phyloP scores from a whole-genome alignment of 2,113 vertebrate species.

The Tor tambroides region DNA sequence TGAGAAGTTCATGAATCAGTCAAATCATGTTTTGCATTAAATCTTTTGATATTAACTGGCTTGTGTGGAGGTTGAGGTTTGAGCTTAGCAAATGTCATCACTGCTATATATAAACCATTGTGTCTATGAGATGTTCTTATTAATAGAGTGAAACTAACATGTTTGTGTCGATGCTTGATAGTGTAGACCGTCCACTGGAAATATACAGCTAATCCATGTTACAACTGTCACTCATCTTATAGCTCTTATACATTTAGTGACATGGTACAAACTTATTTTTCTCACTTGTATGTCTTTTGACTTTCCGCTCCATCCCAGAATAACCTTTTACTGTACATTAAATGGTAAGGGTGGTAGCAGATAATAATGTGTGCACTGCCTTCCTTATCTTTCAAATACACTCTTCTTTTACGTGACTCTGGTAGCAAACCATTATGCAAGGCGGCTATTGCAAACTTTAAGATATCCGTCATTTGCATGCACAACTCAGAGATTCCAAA shows the following conservation, averaged over 20 bases:
- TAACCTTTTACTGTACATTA: neutral
- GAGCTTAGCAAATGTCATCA: neutral
- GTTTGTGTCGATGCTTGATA: neutral
- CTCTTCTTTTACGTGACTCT: neutral
- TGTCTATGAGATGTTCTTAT: neutral
- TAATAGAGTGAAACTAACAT: neutral
- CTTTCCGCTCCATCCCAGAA: neutral
- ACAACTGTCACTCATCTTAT: neutral
- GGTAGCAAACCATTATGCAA: neutral
- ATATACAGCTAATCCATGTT: neutral
- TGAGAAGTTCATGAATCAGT: neutral
- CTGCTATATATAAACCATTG: neutral
- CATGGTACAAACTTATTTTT: neutral
- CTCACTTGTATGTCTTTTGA: neutral
- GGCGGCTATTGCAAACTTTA: neutral
- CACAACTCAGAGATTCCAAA: neutral
- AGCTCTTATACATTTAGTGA: neutral
- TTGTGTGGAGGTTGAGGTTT: neutral
- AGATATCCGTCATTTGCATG: neutral
- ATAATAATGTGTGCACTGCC: neutral
- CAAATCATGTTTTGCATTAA: neutral
- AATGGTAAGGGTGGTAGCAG: neutral
- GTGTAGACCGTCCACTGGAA: no score
- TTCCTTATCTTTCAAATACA: conserved; percentile 26
- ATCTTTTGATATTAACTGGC: neutral